Conservation (phyloP, 2,888 invertebrate species). For the Linnaemya vulpina region DNA sequence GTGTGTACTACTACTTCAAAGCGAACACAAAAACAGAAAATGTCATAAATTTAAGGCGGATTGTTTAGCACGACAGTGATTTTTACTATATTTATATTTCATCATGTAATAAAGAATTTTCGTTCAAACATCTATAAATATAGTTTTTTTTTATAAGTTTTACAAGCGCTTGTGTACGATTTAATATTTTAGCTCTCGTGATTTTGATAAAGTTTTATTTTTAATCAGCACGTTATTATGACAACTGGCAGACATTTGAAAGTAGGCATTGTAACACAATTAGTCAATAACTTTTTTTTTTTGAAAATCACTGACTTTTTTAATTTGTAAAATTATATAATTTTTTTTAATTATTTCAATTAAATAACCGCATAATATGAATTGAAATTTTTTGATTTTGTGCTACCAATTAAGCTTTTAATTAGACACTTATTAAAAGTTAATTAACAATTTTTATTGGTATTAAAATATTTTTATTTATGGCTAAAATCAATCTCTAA, state of each 20-base stretch:
- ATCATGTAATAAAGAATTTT: constrained; percentile 19
- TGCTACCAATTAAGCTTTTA: too few relatives aligned
- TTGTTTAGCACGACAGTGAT: constrained; percentile 1
- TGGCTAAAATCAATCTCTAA: too few relatives aligned
- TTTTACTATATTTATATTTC: constrained; percentile 28
- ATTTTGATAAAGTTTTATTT: constrained; percentile 32
- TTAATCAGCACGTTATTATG: not conserved
- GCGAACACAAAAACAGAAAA: not conserved
- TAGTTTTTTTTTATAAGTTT: not conserved
- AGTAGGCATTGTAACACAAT: not conserved
- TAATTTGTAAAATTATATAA: too few relatives aligned
- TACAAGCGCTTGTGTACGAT: not conserved
- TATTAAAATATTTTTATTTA: too few relatives aligned
- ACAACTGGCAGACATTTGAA: not conserved
- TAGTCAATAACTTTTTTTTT: too few relatives aligned
- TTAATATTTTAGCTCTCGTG: constrained; percentile 19
- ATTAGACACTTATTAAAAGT: too few relatives aligned
- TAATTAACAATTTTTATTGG: too few relatives aligned
- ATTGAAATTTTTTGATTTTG: too few relatives aligned
- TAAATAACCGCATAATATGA: too few relatives aligned
- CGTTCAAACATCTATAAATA: not conserved
- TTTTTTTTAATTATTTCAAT: too few relatives aligned
- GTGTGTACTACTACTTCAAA: not conserved
- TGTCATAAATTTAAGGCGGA: not conserved
- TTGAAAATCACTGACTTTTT: too few relatives aligned